These are phyloP conservation scores for Eudorcas thomsonii DNA, from an alignment of 2,113 vertebrate species.

Conservation along the genomic window DNA sequence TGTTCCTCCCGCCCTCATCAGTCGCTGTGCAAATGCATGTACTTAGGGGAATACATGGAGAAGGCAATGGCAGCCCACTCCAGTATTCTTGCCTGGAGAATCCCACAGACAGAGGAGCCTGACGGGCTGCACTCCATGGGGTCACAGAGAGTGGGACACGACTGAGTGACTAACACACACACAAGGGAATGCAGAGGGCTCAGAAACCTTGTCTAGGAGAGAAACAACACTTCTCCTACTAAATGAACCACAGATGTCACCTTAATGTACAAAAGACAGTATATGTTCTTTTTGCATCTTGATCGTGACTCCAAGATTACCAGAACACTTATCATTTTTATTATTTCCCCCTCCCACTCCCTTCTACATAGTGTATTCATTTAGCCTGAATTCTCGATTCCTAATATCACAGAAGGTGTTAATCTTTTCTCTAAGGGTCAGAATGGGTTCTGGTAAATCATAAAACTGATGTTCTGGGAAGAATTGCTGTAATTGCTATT, in stretches of 20 bases:
- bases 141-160: neutral
- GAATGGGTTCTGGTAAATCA: constrained; percentile 51
- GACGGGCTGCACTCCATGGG: neutral
- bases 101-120: neutral
- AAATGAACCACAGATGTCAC: neutral
- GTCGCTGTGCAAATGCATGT: neutral
- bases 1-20: neutral
- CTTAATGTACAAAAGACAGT: neutral
- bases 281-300: neutral
- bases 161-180: neutral
- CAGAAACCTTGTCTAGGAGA: neutral
- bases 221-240: neutral
- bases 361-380: neutral
- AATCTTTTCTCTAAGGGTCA: constrained; percentile 52
- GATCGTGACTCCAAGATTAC: neutral
- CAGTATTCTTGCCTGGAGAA: neutral
- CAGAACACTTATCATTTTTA: neutral
- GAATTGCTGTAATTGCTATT: constrained; percentile 48
- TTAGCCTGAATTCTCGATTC: constrained; percentile 27
- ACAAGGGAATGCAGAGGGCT: neutral
- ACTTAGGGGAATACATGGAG: neutral
- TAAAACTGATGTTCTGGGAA: constrained; percentile 63
- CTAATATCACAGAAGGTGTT: constrained; percentile 28
- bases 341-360: neutral
- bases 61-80: neutral